Conservation (phyloP, 2,797 vertebrate genomes). For the Moxostoma hubbsi region DNA sequence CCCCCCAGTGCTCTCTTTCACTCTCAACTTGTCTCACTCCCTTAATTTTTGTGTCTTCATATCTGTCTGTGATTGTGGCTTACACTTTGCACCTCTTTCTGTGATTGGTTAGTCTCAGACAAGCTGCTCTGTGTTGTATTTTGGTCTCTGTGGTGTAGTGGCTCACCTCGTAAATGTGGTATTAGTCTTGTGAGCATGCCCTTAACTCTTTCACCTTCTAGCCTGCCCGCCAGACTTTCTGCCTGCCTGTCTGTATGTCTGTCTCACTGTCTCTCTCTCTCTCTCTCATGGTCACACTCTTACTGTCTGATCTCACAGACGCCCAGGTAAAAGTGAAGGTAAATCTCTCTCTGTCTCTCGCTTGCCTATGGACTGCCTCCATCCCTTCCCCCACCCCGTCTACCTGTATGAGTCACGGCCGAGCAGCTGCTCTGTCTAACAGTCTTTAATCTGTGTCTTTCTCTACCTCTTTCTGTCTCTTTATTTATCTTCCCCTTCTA, state of each 20-base stretch:
- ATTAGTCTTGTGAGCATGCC: slow-evolving; percentile 71
- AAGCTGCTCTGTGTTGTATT: slow-evolving; percentile 48
- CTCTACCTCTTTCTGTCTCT: slow-evolving; percentile 7
- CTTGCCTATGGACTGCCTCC: slow-evolving; percentile 86
- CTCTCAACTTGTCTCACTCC: slow-evolving; percentile 7
- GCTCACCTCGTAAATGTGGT: slow-evolving; percentile 61
- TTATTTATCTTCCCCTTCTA: background rate
- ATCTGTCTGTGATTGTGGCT: slow-evolving; percentile 44
- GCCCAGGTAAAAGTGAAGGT: slow-evolving; percentile 87
- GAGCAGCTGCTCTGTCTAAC: slow-evolving; percentile 66
- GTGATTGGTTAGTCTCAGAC: slow-evolving; percentile 35
- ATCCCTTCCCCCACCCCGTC: slow-evolving; percentile 65
- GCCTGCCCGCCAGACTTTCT: slow-evolving; percentile 81
- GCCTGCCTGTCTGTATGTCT: slow-evolving; percentile 81
- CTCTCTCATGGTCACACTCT: slow-evolving; percentile 83
- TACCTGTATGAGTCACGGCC: slow-evolving; percentile 65
- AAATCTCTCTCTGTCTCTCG: slow-evolving; percentile 81
- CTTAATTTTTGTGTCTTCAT: slow-evolving; percentile 33
- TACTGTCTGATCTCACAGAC: slow-evolving; percentile 85
- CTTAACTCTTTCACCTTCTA: slow-evolving; percentile 76
- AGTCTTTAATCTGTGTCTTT: slow-evolving; percentile 51
- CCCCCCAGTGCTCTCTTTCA: slow-evolving; percentile 17
- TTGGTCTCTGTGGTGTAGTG: slow-evolving; percentile 48
- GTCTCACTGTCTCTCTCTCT: slow-evolving; percentile 88
- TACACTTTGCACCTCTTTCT: slow-evolving; percentile 17